Percentiles rank a stretch among this genome's conserved stretches.
phyloP scores from a whole-genome alignment of 1,140 invertebrate species.

The Oncopeltus fasciatus region DNA sequence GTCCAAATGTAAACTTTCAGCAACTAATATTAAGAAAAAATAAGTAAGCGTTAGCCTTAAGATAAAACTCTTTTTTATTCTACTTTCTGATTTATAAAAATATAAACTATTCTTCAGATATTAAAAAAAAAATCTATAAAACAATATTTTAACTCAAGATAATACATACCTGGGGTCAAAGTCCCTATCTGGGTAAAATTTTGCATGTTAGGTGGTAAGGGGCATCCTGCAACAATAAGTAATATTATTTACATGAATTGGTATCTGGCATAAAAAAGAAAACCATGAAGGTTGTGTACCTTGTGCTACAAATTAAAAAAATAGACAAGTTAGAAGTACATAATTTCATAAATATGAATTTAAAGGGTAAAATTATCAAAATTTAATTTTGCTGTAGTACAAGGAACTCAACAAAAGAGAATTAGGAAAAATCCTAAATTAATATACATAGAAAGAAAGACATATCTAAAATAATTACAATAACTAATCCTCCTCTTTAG shows the following conservation, averaged over 20 bases:
- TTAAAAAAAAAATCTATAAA: no score
- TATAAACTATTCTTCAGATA: no score
- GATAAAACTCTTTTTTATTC: no score
- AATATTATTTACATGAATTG: no score
- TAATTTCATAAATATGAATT: neutral
- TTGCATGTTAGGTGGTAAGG: constrained; percentile 41
- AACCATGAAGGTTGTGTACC: neutral
- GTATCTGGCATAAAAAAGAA: neutral
- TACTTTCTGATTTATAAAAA: no score
- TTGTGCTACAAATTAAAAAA: neutral
- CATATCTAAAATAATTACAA: neutral
- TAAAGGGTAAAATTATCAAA: neutral
- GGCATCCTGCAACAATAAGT: constrained; percentile 17
- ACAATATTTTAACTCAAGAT: neutral
- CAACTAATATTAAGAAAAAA: no score
- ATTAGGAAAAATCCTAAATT: neutral
- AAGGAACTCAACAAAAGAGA: neutral
- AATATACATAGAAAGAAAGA: neutral
- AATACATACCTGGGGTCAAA: constrained; percentile 62
- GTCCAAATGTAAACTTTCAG: no score
- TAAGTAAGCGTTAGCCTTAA: no score
- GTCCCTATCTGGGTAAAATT: constrained; percentile 74
- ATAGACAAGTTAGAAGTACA: neutral
- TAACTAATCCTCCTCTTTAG: neutral
- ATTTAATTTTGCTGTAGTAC: neutral